These are phyloP conservation scores for Coracias cyanogaster DNA, from an alignment of 2,797 vertebrate species.

Conservation along the genomic window DNA sequence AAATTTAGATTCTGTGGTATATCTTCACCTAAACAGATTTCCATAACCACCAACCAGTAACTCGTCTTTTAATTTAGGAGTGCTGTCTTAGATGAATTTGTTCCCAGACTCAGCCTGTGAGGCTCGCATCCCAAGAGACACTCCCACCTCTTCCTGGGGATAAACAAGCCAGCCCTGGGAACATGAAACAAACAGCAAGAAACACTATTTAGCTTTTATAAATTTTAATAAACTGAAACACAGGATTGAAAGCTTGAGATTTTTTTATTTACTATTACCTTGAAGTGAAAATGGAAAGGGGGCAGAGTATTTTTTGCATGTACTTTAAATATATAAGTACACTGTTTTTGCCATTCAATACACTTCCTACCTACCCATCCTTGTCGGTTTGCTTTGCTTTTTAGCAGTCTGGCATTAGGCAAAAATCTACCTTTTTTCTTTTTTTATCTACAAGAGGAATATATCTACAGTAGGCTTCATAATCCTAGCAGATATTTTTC, in stretches of 20 bases:
- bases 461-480: neutral
- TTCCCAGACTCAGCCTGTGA: slow-evolving; percentile 51
- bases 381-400: neutral
- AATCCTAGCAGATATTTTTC: neutral
- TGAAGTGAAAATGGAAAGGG: neutral
- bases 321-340: neutral
- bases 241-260: neutral
- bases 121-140: slow-evolving; percentile 31
- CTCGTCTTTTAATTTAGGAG: slow-evolving; percentile 59
- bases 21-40: slow-evolving; percentile 55
- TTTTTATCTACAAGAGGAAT: neutral
- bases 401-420: neutral
- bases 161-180: slow-evolving; percentile 53
- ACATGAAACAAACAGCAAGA: slow-evolving; percentile 55
- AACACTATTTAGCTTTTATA: slow-evolving; percentile 56
- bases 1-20: slow-evolving; percentile 18
- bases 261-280: slow-evolving; percentile 18
- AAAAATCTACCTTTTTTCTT: neutral
- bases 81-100: slow-evolving; percentile 38
- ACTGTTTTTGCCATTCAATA: neutral
- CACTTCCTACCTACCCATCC: neutral
- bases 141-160: slow-evolving; percentile 63
- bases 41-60: slow-evolving; percentile 55
- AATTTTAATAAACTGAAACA: slow-evolving; percentile 49
- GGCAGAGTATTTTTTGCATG: neutral